phyloP scores from a whole-genome alignment of 2,888 invertebrate species.

The Tetranychus truncatus region DNA sequence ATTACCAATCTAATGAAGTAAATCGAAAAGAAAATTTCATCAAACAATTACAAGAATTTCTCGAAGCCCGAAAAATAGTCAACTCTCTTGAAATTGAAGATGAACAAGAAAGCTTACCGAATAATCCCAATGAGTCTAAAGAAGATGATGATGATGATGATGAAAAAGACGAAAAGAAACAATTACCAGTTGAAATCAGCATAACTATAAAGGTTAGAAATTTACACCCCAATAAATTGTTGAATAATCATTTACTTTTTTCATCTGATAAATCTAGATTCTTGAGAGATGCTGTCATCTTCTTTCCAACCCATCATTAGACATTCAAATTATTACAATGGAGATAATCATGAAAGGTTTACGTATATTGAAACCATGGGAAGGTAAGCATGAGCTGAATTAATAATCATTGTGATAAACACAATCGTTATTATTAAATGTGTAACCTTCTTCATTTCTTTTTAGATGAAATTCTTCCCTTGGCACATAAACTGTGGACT shows the following conservation, averaged over 20 bases:
- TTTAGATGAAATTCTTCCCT: conserved; percentile 27
- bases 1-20: too few species aligned
- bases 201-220: conserved; percentile 4
- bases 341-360: conserved; percentile 12
- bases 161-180: not conserved
- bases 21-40: conserved; percentile 7
- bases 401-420: not conserved
- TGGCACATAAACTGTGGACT: conserved; percentile 32
- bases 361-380: conserved; percentile 4
- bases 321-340: conserved; percentile 12
- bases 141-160: not conserved
- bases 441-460: not conserved
- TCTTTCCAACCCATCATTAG: conserved; percentile 8
- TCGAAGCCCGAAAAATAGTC: not conserved
- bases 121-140: not conserved
- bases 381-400: conserved; percentile 9
- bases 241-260: not conserved
- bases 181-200: conserved; percentile 6
- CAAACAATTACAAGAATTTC: conserved; percentile 9
- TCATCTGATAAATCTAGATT: not conserved
- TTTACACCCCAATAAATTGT: not conserved
- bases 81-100: conserved; percentile 8
- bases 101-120: not conserved
- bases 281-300: conserved; percentile 14
- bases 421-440: not conserved